Evolutionary conservation across 1,140 invertebrate species (phyloP).

Genomic region (Ptiloglossa arizonensis): DNA sequence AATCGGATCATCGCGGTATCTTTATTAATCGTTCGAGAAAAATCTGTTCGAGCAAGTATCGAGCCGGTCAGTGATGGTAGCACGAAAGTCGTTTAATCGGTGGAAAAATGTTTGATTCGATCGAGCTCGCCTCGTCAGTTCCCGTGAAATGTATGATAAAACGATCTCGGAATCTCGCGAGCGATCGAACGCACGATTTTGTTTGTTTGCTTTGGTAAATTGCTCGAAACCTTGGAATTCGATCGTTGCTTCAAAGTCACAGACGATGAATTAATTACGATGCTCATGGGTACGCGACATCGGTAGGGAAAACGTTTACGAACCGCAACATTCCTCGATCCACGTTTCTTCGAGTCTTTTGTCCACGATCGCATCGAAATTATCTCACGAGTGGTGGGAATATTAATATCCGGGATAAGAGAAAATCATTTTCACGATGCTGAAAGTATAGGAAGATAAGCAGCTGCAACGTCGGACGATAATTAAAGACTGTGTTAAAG

Average conservation of each 20-base stretch:
- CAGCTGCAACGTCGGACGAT: slow-evolving; percentile 4
- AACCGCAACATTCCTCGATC: too few species aligned
- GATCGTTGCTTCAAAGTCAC: too few species aligned
- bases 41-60: slow-evolving; percentile 3
- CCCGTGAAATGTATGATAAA: neutral
- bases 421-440: slow-evolving; percentile 27
- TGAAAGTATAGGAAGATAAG: slow-evolving; percentile 22
- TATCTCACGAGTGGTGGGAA: slow-evolving; percentile 35
- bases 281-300: too few species aligned
- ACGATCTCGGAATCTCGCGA: neutral
- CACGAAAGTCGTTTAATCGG: neutral
- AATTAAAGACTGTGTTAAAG: slow-evolving; percentile 44
- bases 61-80: neutral
- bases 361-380: neutral
- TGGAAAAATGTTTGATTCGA: neutral
- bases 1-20: slow-evolving; percentile 17
- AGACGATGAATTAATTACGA: too few species aligned
- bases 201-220: neutral
- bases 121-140: neutral
- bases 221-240: too few species aligned
- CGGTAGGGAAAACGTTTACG: too few species aligned
- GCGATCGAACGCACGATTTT: neutral
- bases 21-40: slow-evolving; percentile 10
- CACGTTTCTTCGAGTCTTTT: too few species aligned
- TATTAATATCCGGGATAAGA: slow-evolving; percentile 22